A percentile compares a stretch with the other conserved stretches of the same genome.
phyloP scores from a whole-genome alignment of 1,140 invertebrate species.

The Ooceraea biroi region DNA sequence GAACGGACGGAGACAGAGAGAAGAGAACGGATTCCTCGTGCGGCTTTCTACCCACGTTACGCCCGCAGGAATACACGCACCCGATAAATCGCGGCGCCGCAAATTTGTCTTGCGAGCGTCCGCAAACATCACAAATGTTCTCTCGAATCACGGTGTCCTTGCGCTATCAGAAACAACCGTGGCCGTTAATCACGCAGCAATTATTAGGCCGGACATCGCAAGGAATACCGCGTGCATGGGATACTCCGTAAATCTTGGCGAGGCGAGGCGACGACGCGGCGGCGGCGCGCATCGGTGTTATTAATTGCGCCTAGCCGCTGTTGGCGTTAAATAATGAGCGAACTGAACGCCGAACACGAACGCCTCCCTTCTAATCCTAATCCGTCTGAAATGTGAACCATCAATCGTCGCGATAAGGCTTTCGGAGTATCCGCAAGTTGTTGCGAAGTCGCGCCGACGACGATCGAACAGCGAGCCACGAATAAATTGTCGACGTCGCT shows the following conservation, averaged over 20 bases:
- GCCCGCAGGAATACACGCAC: constrained; percentile 49
- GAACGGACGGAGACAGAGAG: neutral
- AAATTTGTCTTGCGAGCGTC: constrained; percentile 60
- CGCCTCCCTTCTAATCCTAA: constrained; percentile 50
- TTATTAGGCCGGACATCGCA: constrained; percentile 75
- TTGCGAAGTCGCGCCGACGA: constrained; percentile 21
- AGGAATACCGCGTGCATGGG: constrained; percentile 30
- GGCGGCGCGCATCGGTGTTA: constrained; percentile 22
- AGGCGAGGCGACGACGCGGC: constrained; percentile 34
- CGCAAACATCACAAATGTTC: constrained; percentile 12
- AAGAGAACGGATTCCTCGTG: constrained; percentile 47
- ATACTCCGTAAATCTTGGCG: constrained; percentile 58
- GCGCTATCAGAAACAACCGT: constrained; percentile 54
- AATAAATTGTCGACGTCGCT: constrained; percentile 44
- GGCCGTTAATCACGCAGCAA: constrained; percentile 71
- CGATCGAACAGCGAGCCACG: constrained; percentile 9
- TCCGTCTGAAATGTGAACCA: constrained; percentile 46
- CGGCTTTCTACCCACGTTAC: constrained; percentile 64
- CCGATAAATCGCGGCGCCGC: constrained; percentile 53
- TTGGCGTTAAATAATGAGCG: constrained; percentile 59
- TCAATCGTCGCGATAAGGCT: constrained; percentile 52
- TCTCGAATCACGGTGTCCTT: constrained; percentile 38
- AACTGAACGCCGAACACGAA: constrained; percentile 30
- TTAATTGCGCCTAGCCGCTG: constrained; percentile 39
- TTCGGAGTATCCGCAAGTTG: neutral